These are phyloP conservation scores for Drosophila pectinifera DNA, from an alignment of 1,140 invertebrate genomes.

Conservation along the genomic window DNA sequence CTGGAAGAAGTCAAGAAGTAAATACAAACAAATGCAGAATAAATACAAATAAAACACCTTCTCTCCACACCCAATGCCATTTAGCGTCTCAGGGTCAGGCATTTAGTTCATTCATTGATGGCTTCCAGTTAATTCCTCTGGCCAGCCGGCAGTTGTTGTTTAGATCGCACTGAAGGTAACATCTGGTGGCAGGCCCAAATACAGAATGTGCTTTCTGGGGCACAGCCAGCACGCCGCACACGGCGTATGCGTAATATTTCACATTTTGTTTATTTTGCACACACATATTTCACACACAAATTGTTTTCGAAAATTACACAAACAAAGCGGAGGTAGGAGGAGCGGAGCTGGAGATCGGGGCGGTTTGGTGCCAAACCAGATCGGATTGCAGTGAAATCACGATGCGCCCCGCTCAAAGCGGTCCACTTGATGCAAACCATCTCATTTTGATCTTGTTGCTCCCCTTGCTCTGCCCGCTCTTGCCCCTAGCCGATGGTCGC, in stretches of 20 bases:
- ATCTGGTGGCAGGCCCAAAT: slow-evolving; percentile 27
- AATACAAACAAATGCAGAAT: not conserved
- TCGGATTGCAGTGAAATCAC: slow-evolving; percentile 80
- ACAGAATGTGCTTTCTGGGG: slow-evolving; percentile 32
- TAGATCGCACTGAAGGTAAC: slow-evolving; percentile 45
- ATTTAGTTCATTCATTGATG: slow-evolving; percentile 38
- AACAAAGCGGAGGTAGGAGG: slow-evolving; percentile 17
- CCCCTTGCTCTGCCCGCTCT: slow-evolving; percentile 20
- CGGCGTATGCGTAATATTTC: slow-evolving; percentile 47
- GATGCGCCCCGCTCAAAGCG: slow-evolving; percentile 80
- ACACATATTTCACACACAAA: slow-evolving; percentile 31
- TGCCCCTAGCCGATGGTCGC: slow-evolving; percentile 23
- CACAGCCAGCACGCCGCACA: slow-evolving; percentile 19
- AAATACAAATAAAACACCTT: slow-evolving; percentile 2
- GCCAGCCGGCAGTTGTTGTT: slow-evolving; percentile 31
- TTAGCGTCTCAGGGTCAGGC: slow-evolving; percentile 20
- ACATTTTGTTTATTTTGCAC: slow-evolving; percentile 55
- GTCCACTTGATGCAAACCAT: slow-evolving; percentile 63
- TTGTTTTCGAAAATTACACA: slow-evolving; percentile 48
- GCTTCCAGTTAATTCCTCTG: slow-evolving; percentile 27
- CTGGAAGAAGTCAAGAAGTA: not conserved
- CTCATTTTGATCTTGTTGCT: slow-evolving; percentile 13
- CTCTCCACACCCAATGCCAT: slow-evolving; percentile 26
- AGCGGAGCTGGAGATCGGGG: slow-evolving; percentile 2
- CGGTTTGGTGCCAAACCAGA: slow-evolving; percentile 58